These are phyloP conservation scores for Amblyornis subalaris DNA, from an alignment of 2,113 vertebrate genomes.

Conservation along the genomic window DNA sequence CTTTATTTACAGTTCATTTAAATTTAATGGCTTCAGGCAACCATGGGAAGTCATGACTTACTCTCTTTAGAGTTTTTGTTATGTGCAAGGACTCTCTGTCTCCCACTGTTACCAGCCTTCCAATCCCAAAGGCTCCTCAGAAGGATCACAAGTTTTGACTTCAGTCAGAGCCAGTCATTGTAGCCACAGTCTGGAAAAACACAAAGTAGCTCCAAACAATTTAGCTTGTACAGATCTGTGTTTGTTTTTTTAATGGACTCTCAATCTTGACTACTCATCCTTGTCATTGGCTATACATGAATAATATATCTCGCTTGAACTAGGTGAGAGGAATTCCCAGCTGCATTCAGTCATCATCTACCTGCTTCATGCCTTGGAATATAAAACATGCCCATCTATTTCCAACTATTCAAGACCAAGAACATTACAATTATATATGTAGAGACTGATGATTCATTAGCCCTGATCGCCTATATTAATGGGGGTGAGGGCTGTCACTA, in stretches of 20 bases:
- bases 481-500: background rate
- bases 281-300: conserved; percentile 44
- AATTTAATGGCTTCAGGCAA: conserved; percentile 52
- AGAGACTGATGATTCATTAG: background rate
- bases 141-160: background rate
- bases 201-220: background rate
- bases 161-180: background rate
- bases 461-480: background rate
- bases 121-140: conserved; percentile 15
- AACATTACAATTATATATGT: background rate
- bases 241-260: conserved; percentile 51
- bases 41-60: conserved; percentile 9
- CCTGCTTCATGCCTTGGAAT: conserved; percentile 11
- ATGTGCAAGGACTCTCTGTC: background rate
- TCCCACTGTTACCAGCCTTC: background rate
- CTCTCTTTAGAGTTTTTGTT: background rate
- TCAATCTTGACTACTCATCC: conserved; percentile 46
- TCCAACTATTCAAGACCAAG: background rate
- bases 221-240: background rate
- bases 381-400: background rate
- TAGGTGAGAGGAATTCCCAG: conserved; percentile 33
- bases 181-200: background rate
- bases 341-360: background rate
- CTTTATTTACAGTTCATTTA: conserved; percentile 59
- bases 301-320: conserved; percentile 18